Conservation (phyloP, 2,113 vertebrate genomes). For the Macheiramphus alcinus region DNA sequence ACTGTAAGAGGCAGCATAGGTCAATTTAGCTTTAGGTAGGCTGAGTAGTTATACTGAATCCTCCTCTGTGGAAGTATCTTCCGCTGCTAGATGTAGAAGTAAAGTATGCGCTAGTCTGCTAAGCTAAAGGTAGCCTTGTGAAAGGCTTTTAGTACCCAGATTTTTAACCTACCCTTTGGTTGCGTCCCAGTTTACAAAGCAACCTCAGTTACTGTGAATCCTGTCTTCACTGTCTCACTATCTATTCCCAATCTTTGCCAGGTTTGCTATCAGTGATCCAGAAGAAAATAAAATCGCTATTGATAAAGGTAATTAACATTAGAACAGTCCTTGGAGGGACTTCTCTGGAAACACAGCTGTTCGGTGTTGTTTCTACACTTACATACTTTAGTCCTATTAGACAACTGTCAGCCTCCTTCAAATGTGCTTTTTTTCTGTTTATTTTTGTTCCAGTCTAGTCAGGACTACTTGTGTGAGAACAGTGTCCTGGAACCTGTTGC, state of each 20-base stretch:
- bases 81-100: neutral
- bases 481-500: neutral
- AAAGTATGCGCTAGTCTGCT: rapidly evolving
- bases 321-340: neutral
- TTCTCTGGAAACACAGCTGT: neutral
- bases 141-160: neutral
- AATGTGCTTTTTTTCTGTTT: neutral
- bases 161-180: neutral
- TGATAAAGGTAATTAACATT: neutral
- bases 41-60: neutral
- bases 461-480: neutral
- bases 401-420: neutral
- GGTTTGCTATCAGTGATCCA: neutral
- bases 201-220: neutral
- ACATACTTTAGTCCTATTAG: neutral
- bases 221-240: neutral
- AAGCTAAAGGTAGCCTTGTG: neutral
- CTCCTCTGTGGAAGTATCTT: neutral
- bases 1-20: neutral
- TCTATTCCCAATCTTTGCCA: neutral
- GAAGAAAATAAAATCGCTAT: neutral
- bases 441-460: neutral
- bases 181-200: neutral
- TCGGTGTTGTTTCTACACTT: neutral
- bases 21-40: neutral